Conservation (phyloP, 2,888 invertebrate genomes). For the Elysia crispata region DNA sequence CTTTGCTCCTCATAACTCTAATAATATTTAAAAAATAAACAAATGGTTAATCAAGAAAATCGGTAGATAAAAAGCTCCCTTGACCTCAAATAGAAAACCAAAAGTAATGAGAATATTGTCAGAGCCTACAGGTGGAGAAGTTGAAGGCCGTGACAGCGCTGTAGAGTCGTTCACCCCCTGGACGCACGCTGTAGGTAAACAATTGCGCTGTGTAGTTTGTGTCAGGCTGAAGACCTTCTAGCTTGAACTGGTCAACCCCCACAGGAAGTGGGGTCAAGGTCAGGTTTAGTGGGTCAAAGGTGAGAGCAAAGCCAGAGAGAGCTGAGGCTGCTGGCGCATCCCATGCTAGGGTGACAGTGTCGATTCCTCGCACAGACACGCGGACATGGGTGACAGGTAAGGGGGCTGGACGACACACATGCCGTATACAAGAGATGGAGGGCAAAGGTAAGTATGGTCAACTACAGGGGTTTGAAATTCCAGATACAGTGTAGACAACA, state of each 20-base stretch:
- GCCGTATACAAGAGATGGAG: background rate
- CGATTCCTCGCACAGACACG: slow-evolving; percentile 45
- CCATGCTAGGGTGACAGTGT: slow-evolving; percentile 50
- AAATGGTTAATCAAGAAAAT: background rate
- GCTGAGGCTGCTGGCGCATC: slow-evolving; percentile 48
- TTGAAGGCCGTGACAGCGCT: slow-evolving; percentile 44
- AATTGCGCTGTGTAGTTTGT: slow-evolving; percentile 51
- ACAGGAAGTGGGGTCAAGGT: slow-evolving; percentile 41
- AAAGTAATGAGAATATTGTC: background rate
- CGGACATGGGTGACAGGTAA: slow-evolving; percentile 48
- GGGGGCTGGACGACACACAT: slow-evolving; percentile 48
- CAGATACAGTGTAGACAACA: background rate
- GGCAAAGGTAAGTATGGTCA: background rate
- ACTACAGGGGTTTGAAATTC: background rate
- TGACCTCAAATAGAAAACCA: background rate
- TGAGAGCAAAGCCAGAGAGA: slow-evolving; percentile 51
- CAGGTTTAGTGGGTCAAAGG: slow-evolving; percentile 45
- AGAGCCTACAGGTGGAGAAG: slow-evolving; percentile 49
- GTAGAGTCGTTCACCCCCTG: slow-evolving; percentile 45
- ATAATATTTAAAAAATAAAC: background rate
- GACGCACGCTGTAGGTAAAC: slow-evolving; percentile 41
- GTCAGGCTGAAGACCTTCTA: slow-evolving; percentile 49
- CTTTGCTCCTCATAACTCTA: too few relatives aligned
- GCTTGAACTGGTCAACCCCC: slow-evolving; percentile 30
- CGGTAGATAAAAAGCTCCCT: background rate